Base-by-base conservation (phyloP, 2,113 vertebrate genomes). In the Struthio camelus region DNA sequence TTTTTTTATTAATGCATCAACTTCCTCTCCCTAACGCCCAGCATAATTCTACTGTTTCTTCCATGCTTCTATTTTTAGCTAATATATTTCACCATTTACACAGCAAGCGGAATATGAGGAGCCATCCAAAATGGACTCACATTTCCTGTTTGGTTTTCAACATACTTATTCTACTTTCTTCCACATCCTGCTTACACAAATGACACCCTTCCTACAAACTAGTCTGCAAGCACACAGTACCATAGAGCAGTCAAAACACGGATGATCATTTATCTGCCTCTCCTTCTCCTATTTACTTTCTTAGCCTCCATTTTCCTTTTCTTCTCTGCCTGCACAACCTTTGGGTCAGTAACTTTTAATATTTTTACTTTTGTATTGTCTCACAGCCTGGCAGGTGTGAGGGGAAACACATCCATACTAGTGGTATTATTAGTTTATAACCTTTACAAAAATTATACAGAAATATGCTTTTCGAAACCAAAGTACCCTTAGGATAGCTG, bases 131-230 rank as follows among this genome's bases (percentile, higher is more conserved):
- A 48, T 1, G 6, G 88, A 80, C 86, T 70, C 25, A 25, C 62
- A 79, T 96, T 95, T 96, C 96, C 92, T 91, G 86, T 66, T 69
- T 83, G 11, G 46, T 15, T 82, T 79, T 70, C 78, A 82, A 54
- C 19, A 23, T 14, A 5, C 62, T 46, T 36, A 89, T 89, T 65
- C 66, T 42, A 15, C 80, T 92, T 84, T 78, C 81, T 85, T 32
- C 66, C 91, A 77, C 65, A 70, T 94, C 89, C 91, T 92, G 82
- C 77, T 85, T 23, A 59, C 32, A 90, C 85, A 64, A 56, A 34
- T 14, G 2, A 93, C 85, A 94, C 95, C 94, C 95, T 94, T 80
- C 93, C 81, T 10, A 6, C 81, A 25, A 15, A 44, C 15, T 17
- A n/a, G 50, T 76, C 84, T 54, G 14, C 58, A 1, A 50, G 66